Base-by-base conservation (phyloP, 2,113 vertebrate genomes). In the Smithornis capensis region DNA sequence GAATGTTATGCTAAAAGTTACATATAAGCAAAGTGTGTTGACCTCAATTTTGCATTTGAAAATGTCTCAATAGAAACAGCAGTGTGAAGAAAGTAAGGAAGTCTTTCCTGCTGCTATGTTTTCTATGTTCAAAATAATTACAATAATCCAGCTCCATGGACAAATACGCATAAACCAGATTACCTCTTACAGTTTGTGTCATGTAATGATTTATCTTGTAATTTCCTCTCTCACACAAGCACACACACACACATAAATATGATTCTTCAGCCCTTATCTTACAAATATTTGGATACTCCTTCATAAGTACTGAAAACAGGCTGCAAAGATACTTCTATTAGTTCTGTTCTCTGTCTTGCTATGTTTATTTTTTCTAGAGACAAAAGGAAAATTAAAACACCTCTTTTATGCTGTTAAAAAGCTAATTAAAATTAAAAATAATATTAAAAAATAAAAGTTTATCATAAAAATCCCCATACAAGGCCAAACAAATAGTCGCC, bases 341-440 rank as follows among this genome's bases (percentile, higher is more conserved):
- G 33, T 38, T 80, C 8, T 59, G 4, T 38, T 82, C 9, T 40
- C n/a, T 89, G 45, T 35, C 8, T 92, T 45, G 76, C 75, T 83
- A 12, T 38, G 44, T 76, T 95, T 91, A 47, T 77, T 90, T 70
- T 63, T 90, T 85, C 21, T 49, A 19, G 60, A 88, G 37, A 93
- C 78, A 80, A 81, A 95, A 87, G 27, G 38, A 89, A 44, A 89
- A 49, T 80, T 85, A 91, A 97, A 92, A 5, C 1, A 14, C 23
- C 29, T 90, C 42, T 86, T 57, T 83, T 89, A 67, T 24, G 63
- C 31, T 88, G 63, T 83, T 25, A 64, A 80, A 94, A 88, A 94
- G 16, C 60, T 92, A 92, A 91, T 77, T 94, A 85, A 73, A 73
- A 7, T 62, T 83, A 35, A 95, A 96, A 97, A 91, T 44, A 57